Percentiles rank a stretch among this genome's conserved stretches.
phyloP scores from a whole-genome alignment of 2,113 vertebrate species.

The Protomyctophum bolini region DNA sequence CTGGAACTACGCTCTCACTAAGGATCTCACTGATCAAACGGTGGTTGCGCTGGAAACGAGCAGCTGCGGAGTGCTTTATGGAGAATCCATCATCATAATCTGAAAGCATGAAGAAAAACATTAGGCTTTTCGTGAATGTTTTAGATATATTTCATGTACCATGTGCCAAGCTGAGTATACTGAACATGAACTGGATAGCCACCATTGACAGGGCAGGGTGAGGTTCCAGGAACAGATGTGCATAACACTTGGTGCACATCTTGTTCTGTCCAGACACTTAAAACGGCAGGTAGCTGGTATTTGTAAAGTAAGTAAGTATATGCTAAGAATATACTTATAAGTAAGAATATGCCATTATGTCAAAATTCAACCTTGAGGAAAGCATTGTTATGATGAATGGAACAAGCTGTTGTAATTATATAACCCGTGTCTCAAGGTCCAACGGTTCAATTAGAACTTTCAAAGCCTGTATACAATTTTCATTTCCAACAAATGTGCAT shows the following conservation, averaged over 20 bases:
- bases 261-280: conserved; percentile 10
- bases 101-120: conserved; percentile 61
- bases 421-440: conserved; percentile 13
- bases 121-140: neutral
- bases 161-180: neutral
- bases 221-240: neutral
- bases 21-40: conserved; percentile 98
- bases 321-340: neutral
- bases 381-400: conserved; percentile 33
- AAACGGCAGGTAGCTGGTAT: conserved; percentile 43
- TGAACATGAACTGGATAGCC: neutral
- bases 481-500: conserved; percentile 27
- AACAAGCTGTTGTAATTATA: conserved; percentile 45
- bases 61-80: conserved; percentile 93
- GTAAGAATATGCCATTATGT: conserved; percentile 45
- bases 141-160: neutral
- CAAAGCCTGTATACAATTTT: conserved; percentile 39
- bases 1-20: conserved; percentile 96
- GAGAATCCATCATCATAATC: conserved; percentile 98
- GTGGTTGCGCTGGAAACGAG: conserved; percentile 98
- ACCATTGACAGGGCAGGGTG: neutral
- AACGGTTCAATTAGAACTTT: conserved; percentile 23
- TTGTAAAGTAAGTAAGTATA: conserved; percentile 46
- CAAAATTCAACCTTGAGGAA: conserved; percentile 40
- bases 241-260: conserved; percentile 14